Conservation (phyloP, 2,113 vertebrate species). For the Felis catus region DNA sequence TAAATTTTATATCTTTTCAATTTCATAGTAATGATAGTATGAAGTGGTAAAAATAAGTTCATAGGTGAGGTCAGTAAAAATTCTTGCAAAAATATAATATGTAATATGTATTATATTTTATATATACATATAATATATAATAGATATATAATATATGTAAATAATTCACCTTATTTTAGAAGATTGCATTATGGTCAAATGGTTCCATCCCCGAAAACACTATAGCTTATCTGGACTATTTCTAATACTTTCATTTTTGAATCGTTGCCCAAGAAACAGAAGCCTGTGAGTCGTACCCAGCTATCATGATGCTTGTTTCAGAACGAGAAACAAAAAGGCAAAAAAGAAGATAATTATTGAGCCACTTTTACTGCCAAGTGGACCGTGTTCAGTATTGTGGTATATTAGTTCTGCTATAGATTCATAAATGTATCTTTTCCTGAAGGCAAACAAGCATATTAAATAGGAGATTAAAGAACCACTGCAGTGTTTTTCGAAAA, state of each 20-base stretch:
- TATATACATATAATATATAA: too few relatives aligned
- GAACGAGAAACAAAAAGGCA: neutral
- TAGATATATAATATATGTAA: too few relatives aligned
- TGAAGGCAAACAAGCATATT: neutral
- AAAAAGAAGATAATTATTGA: neutral
- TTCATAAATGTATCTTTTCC: slow-evolving; percentile 12
- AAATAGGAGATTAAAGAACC: neutral
- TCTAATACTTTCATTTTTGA: neutral
- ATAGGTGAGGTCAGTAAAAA: neutral
- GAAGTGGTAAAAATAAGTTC: neutral
- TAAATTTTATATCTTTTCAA: neutral
- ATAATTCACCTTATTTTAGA: neutral
- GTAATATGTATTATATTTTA: too few relatives aligned
- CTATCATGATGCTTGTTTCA: neutral
- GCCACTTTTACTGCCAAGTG: neutral
- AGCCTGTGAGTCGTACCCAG: neutral
- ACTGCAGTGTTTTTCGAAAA: neutral
- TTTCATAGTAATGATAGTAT: neutral
- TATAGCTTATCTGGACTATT: neutral
- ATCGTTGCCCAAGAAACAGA: neutral
- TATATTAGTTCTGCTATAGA: neutral
- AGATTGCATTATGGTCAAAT: neutral
- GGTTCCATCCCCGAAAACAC: neutral
- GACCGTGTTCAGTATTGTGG: neutral
- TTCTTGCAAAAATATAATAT: neutral